Percentiles rank a stretch among this genome's conserved stretches.
These are phyloP conservation scores for Agrochola macilenta DNA, from an alignment of 2,888 invertebrate species.

Conservation along the genomic window DNA sequence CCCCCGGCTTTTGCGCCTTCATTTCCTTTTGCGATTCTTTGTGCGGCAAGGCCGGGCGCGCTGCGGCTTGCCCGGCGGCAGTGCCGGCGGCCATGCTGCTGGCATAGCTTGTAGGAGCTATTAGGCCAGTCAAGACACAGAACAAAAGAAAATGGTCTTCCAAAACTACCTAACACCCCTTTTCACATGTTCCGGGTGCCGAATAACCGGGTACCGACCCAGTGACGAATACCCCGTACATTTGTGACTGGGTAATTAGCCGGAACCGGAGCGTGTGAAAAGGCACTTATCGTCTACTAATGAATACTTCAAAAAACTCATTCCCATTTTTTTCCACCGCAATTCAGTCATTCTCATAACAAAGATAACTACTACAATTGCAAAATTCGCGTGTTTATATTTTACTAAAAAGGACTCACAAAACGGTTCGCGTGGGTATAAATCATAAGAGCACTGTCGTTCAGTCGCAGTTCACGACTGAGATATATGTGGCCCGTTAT, in stretches of 20 bases:
- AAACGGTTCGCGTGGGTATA: constrained; percentile 73
- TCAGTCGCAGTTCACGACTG: constrained; percentile 78
- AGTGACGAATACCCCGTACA: constrained; percentile 7
- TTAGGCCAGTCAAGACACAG: neutral
- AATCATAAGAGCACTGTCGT: constrained; percentile 79
- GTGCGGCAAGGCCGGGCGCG: no score
- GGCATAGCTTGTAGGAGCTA: no score
- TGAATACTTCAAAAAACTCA: constrained; percentile 26
- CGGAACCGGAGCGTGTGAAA: constrained; percentile 18
- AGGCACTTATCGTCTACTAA: constrained; percentile 13
- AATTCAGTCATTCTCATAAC: constrained; percentile 20
- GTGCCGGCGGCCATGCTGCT: no score
- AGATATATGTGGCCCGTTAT: constrained; percentile 78
- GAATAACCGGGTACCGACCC: neutral
- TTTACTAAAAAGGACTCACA: constrained; percentile 58
- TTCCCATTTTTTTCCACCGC: neutral
- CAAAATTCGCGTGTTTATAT: constrained; percentile 45
- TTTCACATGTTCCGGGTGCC: neutral
- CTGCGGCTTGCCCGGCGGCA: no score
- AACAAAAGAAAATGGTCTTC: neutral
- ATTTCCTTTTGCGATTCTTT: no score
- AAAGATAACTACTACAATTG: constrained; percentile 10
- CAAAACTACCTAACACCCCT: neutral
- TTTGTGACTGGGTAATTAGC: constrained; percentile 19
- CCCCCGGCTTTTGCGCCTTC: no score